Percentiles rank a stretch among this genome's conserved stretches.
Conservation (phyloP, 1,140 invertebrate species). For the Formica exsecta region DNA sequence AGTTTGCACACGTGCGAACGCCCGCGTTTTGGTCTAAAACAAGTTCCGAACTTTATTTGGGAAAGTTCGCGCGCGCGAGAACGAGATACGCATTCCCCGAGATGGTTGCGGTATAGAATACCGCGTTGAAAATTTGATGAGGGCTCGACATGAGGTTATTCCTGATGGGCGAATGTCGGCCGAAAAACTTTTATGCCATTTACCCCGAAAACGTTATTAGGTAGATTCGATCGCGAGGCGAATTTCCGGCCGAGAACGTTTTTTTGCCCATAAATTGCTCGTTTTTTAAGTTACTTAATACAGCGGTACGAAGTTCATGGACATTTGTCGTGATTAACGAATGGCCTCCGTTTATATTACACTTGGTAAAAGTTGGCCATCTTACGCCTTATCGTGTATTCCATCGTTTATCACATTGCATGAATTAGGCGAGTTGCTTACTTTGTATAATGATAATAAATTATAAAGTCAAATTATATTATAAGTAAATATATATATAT, state of each 20-base stretch:
- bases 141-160: constrained; percentile 10
- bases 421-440: constrained; percentile 11
- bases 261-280: not conserved
- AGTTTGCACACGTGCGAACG: constrained; percentile 12
- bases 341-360: not conserved
- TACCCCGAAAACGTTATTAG: constrained; percentile 13
- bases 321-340: not conserved
- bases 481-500: not conserved
- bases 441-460: constrained; percentile 19
- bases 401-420: not conserved
- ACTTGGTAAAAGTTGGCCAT: not conserved
- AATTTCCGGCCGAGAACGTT: not conserved
- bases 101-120: constrained; percentile 19
- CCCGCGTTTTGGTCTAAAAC: not conserved
- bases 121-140: constrained; percentile 50
- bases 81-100: not conserved
- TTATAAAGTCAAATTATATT: constrained; percentile 36
- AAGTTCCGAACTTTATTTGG: constrained; percentile 53
- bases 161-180: constrained; percentile 15
- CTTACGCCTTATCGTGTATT: not conserved
- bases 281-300: not conserved
- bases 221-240: not conserved
- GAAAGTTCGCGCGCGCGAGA: constrained; percentile 19
- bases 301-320: not conserved
- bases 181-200: constrained; percentile 32